A percentile compares a stretch with the other conserved stretches of the same genome.
Conservation (phyloP, 2,797 vertebrate genomes). For the Austrolebias charrua region DNA sequence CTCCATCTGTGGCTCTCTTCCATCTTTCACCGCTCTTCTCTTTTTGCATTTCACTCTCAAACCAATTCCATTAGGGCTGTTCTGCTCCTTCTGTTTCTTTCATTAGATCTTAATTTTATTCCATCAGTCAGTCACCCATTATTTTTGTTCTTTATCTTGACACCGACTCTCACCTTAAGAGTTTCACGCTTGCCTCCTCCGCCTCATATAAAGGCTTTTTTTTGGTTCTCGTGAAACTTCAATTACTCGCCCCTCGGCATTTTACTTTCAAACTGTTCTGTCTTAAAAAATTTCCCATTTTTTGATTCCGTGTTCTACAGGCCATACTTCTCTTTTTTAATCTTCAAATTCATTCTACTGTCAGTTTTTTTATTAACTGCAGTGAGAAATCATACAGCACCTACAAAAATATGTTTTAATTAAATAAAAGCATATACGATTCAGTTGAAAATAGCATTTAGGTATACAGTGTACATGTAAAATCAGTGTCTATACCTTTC, state of each 20-base stretch:
- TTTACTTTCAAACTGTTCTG: conserved; percentile 36
- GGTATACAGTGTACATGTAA: no score
- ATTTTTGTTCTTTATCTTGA: conserved; percentile 21
- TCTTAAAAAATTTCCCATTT: conserved; percentile 24
- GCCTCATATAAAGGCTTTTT: conserved; percentile 5
- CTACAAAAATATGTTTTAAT: background rate
- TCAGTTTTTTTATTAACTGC: background rate
- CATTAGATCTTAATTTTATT: conserved; percentile 46
- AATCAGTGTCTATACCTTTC: no score
- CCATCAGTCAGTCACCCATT: conserved; percentile 43
- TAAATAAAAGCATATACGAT: background rate
- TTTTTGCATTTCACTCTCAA: conserved; percentile 22
- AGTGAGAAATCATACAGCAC: background rate
- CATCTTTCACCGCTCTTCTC: conserved; percentile 18
- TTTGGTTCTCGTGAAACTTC: conserved; percentile 16
- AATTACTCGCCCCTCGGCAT: conserved; percentile 22
- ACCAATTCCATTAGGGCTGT: conserved; percentile 35
- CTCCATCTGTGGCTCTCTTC: conserved; percentile 28
- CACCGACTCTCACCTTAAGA: conserved; percentile 25
- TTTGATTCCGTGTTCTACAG: background rate
- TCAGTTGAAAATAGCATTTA: no score
- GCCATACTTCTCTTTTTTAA: background rate
- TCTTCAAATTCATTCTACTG: background rate
- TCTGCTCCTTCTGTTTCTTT: conserved; percentile 43
- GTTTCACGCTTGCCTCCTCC: conserved; percentile 21